A percentile compares a stretch with the other conserved stretches of the same genome.
These are phyloP conservation scores for Burhinus bistriatus DNA, from an alignment of 2,113 vertebrate species.

Conservation along the genomic window DNA sequence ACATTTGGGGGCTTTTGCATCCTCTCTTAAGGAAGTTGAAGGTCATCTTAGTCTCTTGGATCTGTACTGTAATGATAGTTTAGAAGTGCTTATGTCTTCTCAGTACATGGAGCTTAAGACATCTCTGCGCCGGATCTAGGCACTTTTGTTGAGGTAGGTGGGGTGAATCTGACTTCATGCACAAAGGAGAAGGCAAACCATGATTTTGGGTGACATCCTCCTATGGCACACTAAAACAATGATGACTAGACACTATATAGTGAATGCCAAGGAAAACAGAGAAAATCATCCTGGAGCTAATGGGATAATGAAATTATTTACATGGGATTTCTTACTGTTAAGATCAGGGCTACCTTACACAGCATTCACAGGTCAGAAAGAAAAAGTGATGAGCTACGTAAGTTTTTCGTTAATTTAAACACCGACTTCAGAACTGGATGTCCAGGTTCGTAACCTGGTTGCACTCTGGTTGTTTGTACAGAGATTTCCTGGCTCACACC, in stretches of 20 bases:
- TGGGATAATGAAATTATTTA: neutral
- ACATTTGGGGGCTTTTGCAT: neutral
- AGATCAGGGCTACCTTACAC: neutral
- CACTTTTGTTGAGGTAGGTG: neutral
- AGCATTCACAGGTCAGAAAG: neutral
- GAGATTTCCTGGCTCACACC: neutral
- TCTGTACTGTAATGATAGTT: neutral
- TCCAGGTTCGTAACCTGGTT: neutral
- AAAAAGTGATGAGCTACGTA: neutral
- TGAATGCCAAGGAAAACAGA: neutral
- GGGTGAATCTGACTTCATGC: neutral
- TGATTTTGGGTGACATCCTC: neutral
- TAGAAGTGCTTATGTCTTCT: neutral
- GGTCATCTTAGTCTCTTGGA: neutral
- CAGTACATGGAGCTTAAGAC: neutral
- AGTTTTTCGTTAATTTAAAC: neutral
- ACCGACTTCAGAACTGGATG: neutral
- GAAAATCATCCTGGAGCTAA: neutral
- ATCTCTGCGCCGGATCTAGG: neutral
- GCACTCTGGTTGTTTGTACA: neutral
- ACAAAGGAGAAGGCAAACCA: neutral
- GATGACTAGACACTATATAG: neutral
- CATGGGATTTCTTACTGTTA: neutral
- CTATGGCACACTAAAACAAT: neutral
- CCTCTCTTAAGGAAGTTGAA: neutral